Base-by-base conservation (phyloP, 2,888 invertebrate species). In the Ectropis crepuscularia region DNA sequence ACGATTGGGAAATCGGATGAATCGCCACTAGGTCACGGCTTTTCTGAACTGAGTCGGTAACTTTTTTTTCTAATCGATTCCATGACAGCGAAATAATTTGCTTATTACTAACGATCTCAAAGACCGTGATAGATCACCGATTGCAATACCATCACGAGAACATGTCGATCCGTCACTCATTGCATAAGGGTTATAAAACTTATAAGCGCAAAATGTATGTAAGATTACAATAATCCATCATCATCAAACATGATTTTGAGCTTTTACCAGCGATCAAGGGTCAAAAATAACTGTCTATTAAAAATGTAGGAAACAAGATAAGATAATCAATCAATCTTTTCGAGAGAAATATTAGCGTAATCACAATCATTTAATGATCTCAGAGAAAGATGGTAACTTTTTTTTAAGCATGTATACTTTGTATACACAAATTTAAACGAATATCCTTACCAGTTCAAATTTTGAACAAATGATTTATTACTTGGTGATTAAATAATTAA, bases 101-200 rank as follows among this genome's bases (percentile, higher is more conserved):
- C 48, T 11, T 11, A 38, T 16, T n/a, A 7, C 16, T 37, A 8
- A 60, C 64, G 65, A 68, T 67, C 66, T 48, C 54, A 39, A 36
- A 65, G 12, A 73, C 53, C 54, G 60, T 77, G 78, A 80, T 79
- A 67, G 76, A 79, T 81, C 74, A 73, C 59, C 60, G 65, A 71
- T 74, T 74, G 73, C 74, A 70, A 66, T 68, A 67, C 61, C 68
- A 74, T 70, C 72, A 53, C 72, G 72, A 72, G 59, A 61, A 71
- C 63, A 67, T 76, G 72, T 77, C 78, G 71, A 80, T 75, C 73
- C 70, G 73, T 76, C 74, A 53, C 42, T 53, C 42, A 67, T 74
- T 77, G 71, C 75, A 72, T 74, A 75, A 75, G 65, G 49, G 63
- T 67, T 67, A 67, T 68, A 66, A 65, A 67, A 57, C 51, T 60